Evolutionary conservation across 1,140 invertebrate species (phyloP), one percentile per base, ranked within the genome.

Genomic region (Colletes gigas): DNA sequence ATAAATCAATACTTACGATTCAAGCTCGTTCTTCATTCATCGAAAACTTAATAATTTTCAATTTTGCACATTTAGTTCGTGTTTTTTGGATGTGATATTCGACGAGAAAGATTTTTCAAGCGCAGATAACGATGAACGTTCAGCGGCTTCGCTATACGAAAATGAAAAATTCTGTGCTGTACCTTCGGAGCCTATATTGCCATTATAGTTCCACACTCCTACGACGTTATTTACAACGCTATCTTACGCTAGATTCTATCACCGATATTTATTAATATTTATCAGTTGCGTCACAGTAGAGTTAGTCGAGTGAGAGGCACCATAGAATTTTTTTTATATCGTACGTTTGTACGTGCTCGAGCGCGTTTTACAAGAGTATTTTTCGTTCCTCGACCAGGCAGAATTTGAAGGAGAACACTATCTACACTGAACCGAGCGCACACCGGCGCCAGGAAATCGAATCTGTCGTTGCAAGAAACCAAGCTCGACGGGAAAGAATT

Each of bases 261-360:
- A 7, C 50, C 19, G 39, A 39, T 73, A 78, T 83, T 50, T 50
- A 50, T 50, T 50, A 50, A 50, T 75, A 52, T 10, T 60, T 60
- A 65, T 78, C 41, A 75, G 70, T 84, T 66, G 73, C 83, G 65
- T 85, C 55, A 81, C 82, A 86, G 84, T 86, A 83, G 74, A 89
- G 57, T 86, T 82, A 82, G 82, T 84, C 75, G 47, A 84, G 81
- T 88, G 67, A 88, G 88, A 90, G 89, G 88, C 89, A 90, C 88
- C 88, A 72, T 89, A 90, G 86, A 90, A 62, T 89, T 77, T 65
- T 68, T 88, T 57, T 78, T 88, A 67, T 78, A 84, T 74, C 41
- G 63, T 73, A 76, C 71, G 80, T 84, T 75, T 71, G 55, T 88
- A 84, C 66, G 87, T 59, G 67, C 72, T 86, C 60, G 66, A 85